These are phyloP conservation scores for Poliocrania exsul DNA, from an alignment of 2,797 vertebrate genomes.

Conservation along the genomic window DNA sequence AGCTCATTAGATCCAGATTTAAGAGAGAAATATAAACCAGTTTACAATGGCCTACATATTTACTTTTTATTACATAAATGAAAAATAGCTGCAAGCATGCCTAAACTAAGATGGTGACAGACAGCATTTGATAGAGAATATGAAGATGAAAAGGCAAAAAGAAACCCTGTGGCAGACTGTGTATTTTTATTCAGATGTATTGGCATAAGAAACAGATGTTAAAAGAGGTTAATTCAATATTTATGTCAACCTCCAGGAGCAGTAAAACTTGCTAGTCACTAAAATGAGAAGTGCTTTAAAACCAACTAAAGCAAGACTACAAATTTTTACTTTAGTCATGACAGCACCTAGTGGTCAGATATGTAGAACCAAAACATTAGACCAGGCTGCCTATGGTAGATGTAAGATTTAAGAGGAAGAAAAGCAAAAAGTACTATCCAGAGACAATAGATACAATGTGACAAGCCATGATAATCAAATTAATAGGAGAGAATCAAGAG, in stretches of 20 bases:
- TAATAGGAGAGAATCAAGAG: background rate
- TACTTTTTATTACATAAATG: background rate
- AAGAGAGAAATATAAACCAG: background rate
- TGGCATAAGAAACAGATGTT: background rate
- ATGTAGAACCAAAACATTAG: background rate
- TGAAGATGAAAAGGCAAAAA: background rate
- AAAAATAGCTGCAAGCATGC: background rate
- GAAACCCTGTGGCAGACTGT: background rate
- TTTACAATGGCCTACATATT: background rate
- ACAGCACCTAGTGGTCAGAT: background rate
- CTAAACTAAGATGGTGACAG: background rate
- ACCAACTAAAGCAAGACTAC: background rate
- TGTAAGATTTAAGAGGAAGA: background rate
- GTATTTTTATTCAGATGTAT: background rate
- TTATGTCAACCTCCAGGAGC: background rate
- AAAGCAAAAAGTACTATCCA: background rate
- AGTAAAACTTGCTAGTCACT: background rate
- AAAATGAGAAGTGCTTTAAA: background rate
- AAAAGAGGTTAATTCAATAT: conserved; percentile 18
- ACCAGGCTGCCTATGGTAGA: background rate
- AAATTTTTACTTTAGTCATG: background rate
- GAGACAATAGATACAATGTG: background rate
- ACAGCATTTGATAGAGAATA: background rate
- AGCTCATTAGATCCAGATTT: background rate
- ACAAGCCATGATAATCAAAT: background rate